These are phyloP conservation scores for Cromileptes altivelis DNA, from an alignment of 2,113 vertebrate species.

Conservation along the genomic window DNA sequence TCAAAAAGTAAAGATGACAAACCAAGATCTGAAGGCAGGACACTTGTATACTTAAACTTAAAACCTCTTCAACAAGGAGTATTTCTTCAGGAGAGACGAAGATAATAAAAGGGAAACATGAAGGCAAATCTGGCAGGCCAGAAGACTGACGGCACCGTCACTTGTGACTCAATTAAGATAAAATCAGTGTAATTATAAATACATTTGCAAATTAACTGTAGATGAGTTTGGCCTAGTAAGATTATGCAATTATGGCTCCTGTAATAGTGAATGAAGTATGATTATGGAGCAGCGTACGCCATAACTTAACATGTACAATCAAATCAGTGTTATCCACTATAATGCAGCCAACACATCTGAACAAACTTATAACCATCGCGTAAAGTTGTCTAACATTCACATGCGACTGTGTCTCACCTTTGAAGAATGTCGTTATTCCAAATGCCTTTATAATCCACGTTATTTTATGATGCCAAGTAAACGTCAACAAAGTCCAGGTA, in stretches of 20 bases:
- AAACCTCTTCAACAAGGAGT: background rate
- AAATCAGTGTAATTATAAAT: background rate
- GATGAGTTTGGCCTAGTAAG: background rate
- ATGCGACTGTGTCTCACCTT: slow-evolving; percentile 69
- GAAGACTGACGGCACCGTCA: background rate
- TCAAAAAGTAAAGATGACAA: slow-evolving; percentile 55
- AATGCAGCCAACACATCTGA: background rate
- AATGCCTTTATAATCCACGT: slow-evolving; percentile 54
- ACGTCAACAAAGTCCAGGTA: slow-evolving; percentile 43
- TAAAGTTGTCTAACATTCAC: background rate
- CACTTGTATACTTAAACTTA: background rate
- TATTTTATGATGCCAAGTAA: slow-evolving; percentile 28
- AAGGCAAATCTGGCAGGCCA: background rate
- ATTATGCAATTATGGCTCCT: background rate
- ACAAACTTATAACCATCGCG: background rate
- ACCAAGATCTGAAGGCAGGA: background rate
- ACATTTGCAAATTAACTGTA: background rate
- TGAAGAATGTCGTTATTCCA: slow-evolving; percentile 21
- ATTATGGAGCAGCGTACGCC: background rate
- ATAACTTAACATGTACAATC: background rate
- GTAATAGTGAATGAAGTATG: background rate
- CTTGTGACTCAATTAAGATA: background rate
- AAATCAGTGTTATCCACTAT: background rate
- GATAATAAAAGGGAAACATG: background rate
- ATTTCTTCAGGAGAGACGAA: background rate